These are phyloP conservation scores for Platysternon megacephalum DNA, from an alignment of 2,113 vertebrate genomes.

Conservation along the genomic window DNA sequence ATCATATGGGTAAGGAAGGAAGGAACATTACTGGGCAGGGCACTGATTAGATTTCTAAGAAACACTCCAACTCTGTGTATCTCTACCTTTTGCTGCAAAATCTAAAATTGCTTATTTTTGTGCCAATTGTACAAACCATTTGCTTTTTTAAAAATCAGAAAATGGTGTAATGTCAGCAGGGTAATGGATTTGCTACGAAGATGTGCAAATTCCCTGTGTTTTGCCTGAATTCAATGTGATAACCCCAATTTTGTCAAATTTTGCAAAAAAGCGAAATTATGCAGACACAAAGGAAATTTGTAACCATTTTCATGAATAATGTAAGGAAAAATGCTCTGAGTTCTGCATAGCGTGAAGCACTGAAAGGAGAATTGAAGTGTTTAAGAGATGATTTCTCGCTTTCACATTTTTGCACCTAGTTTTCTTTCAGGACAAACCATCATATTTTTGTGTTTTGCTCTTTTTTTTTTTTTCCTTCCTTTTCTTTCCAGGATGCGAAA, in stretches of 20 bases:
- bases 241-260: neutral
- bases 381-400: neutral
- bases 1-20: neutral
- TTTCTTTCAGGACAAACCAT: neutral
- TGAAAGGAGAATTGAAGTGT: neutral
- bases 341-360: neutral
- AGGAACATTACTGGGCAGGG: neutral
- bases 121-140: neutral
- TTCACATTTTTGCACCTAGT: neutral
- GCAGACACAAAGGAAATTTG: neutral
- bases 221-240: neutral
- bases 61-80: neutral
- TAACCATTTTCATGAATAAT: neutral
- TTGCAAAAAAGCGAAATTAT: neutral
- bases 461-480: accelerated
- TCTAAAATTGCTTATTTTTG: neutral
- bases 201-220: neutral
- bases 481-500: neutral
- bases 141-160: neutral
- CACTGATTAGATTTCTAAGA: neutral
- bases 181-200: neutral
- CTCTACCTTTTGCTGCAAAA: neutral
- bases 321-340: neutral
- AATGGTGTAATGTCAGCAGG: neutral
- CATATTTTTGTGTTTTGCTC: neutral